Base-by-base conservation (phyloP, 1,140 invertebrate species). In the Tribolium castaneum region DNA sequence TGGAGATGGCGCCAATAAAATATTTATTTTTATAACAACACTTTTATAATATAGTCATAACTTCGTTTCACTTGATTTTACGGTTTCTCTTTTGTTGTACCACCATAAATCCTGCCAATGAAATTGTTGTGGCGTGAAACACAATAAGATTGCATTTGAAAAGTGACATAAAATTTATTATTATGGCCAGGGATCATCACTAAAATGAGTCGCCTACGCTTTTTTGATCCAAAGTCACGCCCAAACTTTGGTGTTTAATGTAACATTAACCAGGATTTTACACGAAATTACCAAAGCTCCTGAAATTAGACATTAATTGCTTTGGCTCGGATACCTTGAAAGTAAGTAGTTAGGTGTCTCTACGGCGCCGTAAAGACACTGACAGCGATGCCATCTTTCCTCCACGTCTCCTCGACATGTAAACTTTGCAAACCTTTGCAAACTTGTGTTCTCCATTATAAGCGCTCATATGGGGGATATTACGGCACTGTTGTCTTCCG, bases 381-480 rank as follows among this genome's bases (percentile, higher is more conserved):
- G 51, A 56, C 45, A 54, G 51, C 51, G 7, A 54, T 75, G 51
- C 72, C 50, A 12, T 59, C 72, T 75, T 39, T 50, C 70, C 45
- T 50, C 70, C 22, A 72, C 70, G 39, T 72, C 50, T 66, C 10
- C 30, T 66, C 59, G 34, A 66, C 59, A 66, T 35, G 70, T 52
- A 56, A 75, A 75, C 19, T 75, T 35, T 22, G 71, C 71, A 73
- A 73, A 73, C 71, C 19, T 75, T 35, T 22, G 71, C 71, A 73
- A 73, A 73, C 71, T 73, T 73, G 49, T 54, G 49, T 73, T 35
- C 50, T 59, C 13, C 51, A 59, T 52, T 52, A 35, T 75, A 75
- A 75, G 72, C 51, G 52, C 51, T 56, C 72, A 75, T 75, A 45
- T 75, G 72, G 72, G 72, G 72, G 51, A 59, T 54, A 75, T 75